Evolutionary conservation across 2,113 vertebrate genomes (phyloP), one percentile per base, ranked within the genome.

Genomic region (Lophura nycthemera): DNA sequence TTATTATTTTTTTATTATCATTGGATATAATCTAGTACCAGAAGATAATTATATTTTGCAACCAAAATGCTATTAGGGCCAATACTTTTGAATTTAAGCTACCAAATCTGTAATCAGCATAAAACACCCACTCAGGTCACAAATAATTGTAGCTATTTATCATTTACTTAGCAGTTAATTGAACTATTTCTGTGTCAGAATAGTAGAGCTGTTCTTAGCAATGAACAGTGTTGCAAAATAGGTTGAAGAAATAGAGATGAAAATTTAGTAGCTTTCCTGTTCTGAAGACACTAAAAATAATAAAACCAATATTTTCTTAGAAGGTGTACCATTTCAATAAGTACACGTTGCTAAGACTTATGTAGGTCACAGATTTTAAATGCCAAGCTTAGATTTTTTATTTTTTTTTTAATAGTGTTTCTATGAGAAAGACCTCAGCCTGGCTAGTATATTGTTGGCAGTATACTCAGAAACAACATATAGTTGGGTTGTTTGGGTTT

Each of bases 81-180:
- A 92, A 72, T 43, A 45, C 17, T 81, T 90, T 34, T 57, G 29
- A 59, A 54, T 89, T 50, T 29, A 52, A 81, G 64, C 38, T 76
- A 81, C 27, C 17, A 74, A 82, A 87, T 40, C 43, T 71, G 19
- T 83, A 65, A 94, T 95, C 75, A 87, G 32, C 57, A 50, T 88
- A 85, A 88, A 92, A 18, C 8, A 25, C 20, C 20, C 27, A 40
- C 71, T 95, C 36, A 72, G 79, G 61, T 43, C 7, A 2, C 66
- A 84, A 24, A 29, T 72, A 86, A 86, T 88, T 66, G 64, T 70
- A 88, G 34, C 34, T 79, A 40, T 93, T 66, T 77, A 69, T 92
- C 69, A 71, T 90, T 61, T 57, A 19, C 36, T 78, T 90, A 73
- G 34, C 18, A 18, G 45, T 66, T 76, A 91, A 66, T 76, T 48